Evolutionary conservation across 2,888 invertebrate species (phyloP), one percentile per base, ranked within the genome.

Genomic region (Hymenopus coronatus): DNA sequence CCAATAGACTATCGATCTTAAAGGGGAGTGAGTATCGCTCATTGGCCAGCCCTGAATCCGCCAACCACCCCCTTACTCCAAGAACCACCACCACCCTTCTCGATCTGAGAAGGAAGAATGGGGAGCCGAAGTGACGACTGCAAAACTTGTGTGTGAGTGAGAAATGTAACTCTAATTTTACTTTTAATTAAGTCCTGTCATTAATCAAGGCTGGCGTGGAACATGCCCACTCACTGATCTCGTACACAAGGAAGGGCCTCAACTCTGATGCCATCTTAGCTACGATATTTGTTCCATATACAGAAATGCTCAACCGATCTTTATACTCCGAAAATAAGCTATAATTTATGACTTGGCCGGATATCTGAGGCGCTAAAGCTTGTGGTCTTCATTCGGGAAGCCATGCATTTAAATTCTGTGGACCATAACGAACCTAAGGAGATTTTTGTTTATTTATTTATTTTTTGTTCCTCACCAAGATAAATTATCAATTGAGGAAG

Each of bases 121-220:
- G 33, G 83, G 83, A 30, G 28, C 83, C 28, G 12, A 83, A 28
- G 28, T 83, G 83, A 83, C 83, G 83, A 83, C 83, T 83, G 88
- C 46, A 28, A 30, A 83, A 33, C 33, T 83, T 30, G 82, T 82
- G 88, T 88, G 54, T 84, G 81, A 92, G 92, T 91, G 93, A 92
- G 92, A 93, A 93, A 93, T 92, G 93, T 92, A 92, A 92, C 92
- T 93, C 92, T 92, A 93, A 91, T 91, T 91, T 91, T 90, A 93
- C 93, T 93, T 94, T 94, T 93, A 94, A 94, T 94, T 94, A 94
- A 94, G 93, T 93, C 93, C 92, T 92, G 93, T 93, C 94, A 94
- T 94, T 93, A 93, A 94, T 94, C 94, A 94, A 92, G 92, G 88
- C 81, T 89, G 87, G 87, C 33, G 33, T 70, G 54, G 54, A 70